These are phyloP conservation scores for Paralichthys olivaceus DNA, from an alignment of 2,113 vertebrate genomes.

Conservation along the genomic window DNA sequence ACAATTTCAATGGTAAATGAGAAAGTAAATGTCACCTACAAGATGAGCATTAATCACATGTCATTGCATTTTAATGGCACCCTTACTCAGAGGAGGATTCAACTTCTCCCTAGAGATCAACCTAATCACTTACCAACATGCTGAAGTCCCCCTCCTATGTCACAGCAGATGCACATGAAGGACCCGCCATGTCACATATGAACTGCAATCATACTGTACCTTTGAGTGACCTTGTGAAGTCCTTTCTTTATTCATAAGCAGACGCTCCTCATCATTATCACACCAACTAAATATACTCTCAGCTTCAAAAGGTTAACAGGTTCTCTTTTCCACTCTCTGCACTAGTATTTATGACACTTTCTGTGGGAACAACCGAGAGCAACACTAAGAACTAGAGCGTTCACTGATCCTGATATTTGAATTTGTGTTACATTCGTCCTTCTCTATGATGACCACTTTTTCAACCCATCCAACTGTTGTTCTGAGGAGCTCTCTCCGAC, in stretches of 20 bases:
- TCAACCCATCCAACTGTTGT: neutral
- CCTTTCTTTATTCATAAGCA: neutral
- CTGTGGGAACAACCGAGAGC: no score
- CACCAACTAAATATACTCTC: neutral
- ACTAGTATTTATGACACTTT: neutral
- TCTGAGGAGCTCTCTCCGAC: neutral
- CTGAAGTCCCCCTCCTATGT: constrained; percentile 13
- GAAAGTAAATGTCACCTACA: constrained; percentile 72
- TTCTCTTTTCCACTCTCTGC: neutral
- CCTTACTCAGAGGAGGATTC: constrained; percentile 57
- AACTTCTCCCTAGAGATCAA: constrained; percentile 46
- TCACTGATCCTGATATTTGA: neutral
- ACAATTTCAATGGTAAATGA: constrained; percentile 64
- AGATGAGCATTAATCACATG: constrained; percentile 71
- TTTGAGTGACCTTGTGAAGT: neutral
- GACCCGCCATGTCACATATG: neutral
- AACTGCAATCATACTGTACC: neutral
- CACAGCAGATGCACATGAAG: constrained; percentile 19
- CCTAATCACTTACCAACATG: constrained; percentile 32
- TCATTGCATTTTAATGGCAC: constrained; percentile 66
- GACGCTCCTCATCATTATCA: neutral
- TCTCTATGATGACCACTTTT: neutral
- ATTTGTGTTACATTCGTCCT: no score
- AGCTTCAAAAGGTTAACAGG: neutral
- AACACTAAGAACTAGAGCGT: neutral